A percentile compares a stretch with the other conserved stretches of the same genome.
Evolutionary conservation across 2,888 invertebrate genomes (phyloP).

Genomic region (Drosophila limbata): DNA sequence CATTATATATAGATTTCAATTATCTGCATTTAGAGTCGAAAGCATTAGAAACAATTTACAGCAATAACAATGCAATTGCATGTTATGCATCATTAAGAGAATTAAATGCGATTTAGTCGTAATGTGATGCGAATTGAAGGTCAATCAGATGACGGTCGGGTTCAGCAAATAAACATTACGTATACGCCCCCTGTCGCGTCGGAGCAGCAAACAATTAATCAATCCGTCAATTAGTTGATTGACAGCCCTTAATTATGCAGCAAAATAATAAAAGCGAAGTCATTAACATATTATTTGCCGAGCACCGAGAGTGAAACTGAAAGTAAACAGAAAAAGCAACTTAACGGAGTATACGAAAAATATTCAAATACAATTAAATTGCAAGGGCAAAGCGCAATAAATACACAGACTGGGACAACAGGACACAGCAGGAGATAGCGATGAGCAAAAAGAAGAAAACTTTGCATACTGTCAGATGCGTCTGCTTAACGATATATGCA

Average conservation of each 20-base stretch:
- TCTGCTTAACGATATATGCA: conserved; percentile 77
- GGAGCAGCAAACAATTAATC: conserved; percentile 50
- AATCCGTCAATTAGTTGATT: conserved; percentile 63
- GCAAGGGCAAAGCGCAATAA: conserved; percentile 33
- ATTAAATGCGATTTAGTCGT: conserved; percentile 7
- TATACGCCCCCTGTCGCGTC: conserved; percentile 24
- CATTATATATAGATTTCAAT: conserved; percentile 12
- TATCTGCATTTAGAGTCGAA: not conserved
- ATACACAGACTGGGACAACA: conserved; percentile 22
- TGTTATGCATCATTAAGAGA: conserved; percentile 1
- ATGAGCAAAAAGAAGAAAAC: not conserved
- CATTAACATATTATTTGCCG: conserved; percentile 48
- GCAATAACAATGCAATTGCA: conserved; percentile 9
- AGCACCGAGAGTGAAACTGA: not conserved
- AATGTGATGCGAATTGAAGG: conserved; percentile 7
- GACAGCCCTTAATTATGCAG: conserved; percentile 43
- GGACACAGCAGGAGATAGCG: not conserved
- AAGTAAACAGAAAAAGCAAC: not conserved
- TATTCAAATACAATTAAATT: conserved; percentile 35
- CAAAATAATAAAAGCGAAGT: conserved; percentile 27
- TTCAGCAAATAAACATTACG: conserved; percentile 13
- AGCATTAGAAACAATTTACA: not conserved
- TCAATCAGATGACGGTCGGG: conserved; percentile 4
- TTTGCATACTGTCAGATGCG: conserved; percentile 19
- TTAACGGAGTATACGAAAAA: conserved; percentile 7